Base-by-base conservation (phyloP, 2,888 invertebrate genomes). In the Creontiades dilutus region DNA sequence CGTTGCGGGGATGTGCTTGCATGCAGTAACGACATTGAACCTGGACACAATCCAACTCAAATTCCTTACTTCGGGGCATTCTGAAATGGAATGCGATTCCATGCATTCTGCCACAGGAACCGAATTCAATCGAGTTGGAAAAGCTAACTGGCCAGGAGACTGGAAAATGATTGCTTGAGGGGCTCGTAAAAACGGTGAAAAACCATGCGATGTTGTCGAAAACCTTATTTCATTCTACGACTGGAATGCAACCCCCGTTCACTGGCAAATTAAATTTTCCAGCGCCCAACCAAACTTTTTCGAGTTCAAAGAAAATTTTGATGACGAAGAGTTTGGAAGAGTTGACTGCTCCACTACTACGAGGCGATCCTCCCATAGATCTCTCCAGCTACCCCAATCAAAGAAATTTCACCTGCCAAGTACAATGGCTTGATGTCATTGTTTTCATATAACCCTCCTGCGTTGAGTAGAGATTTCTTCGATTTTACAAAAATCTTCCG, bases 1-100 rank as follows among this genome's bases (percentile, higher is more conserved):
- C 91, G 91, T 92, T 19, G 91, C 91, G 61, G 90, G 91, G 91
- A n/a, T n/a, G n/a, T n/a, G n/a, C n/a, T n/a, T n/a, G n/a, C n/a
- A n/a, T n/a, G n/a, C n/a, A n/a, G n/a, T 92, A 46, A 91, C 91
- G 86, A 90, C 90, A 85, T 88, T 92, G 81, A 90, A 92, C 87
- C 23, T 92, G 5, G 47, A 92, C 91, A 89, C 78, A 19, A 92
- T 92, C 84, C 82, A 92, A 57, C 89, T 91, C 16, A 92, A 92
- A 90, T 92, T 92, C 90, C 78, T 92, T 82, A 90, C 89, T 37
- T 55, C 76, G 37, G 91, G 91, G 28, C 91, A 90, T 61, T 90
- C 89, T 86, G 90, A 91, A 85, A 91, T 91, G 90, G 90, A n/a
- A n/a, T n/a, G n/a, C n/a, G n/a, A n/a, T n/a, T n/a, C n/a, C n/a